A percentile compares a stretch with the other conserved stretches of the same genome.
These are phyloP conservation scores for Platichthys flesus DNA, from an alignment of 2,113 vertebrate species.

Conservation along the genomic window DNA sequence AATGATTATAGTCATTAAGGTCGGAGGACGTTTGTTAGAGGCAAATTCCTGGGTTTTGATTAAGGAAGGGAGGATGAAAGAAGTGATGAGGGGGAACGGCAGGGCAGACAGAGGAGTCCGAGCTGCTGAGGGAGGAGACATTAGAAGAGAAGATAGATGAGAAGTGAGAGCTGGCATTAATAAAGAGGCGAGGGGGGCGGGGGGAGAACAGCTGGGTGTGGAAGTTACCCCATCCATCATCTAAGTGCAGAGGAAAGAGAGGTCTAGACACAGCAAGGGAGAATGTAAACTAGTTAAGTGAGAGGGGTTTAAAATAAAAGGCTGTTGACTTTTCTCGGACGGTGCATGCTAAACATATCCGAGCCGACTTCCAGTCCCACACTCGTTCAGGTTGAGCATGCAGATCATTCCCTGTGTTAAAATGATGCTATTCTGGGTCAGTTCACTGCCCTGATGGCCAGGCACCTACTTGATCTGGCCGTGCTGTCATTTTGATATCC, in stretches of 20 bases:
- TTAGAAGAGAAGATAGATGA: conserved; percentile 20
- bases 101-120: conserved; percentile 16
- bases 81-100: conserved; percentile 20
- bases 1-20: not conserved
- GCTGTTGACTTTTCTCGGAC: conserved; percentile 64
- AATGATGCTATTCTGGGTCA: conserved; percentile 38
- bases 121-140: conserved; percentile 10
- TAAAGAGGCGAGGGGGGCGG: conserved; percentile 43
- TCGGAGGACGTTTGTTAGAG: not conserved
- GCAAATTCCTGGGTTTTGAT: not conserved
- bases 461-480: conserved; percentile 20
- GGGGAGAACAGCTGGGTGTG: conserved; percentile 46
- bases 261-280: conserved; percentile 13
- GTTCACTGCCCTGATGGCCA: not conserved
- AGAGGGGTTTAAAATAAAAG: conserved; percentile 64
- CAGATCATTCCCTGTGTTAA: conserved; percentile 19
- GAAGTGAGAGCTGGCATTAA: conserved; percentile 20
- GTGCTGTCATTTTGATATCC: conserved; percentile 12
- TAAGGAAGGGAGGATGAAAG: conserved; percentile 27
- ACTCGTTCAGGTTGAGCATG: conserved; percentile 24
- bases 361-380: conserved; percentile 20
- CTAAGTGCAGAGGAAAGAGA: conserved; percentile 54
- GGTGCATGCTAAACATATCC: conserved; percentile 34
- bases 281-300: conserved; percentile 68
- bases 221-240: conserved; percentile 56